Percentiles rank a stretch among this genome's conserved stretches.
phyloP scores from a whole-genome alignment of 2,797 vertebrate genomes.

The Champsocephalus gunnari region DNA sequence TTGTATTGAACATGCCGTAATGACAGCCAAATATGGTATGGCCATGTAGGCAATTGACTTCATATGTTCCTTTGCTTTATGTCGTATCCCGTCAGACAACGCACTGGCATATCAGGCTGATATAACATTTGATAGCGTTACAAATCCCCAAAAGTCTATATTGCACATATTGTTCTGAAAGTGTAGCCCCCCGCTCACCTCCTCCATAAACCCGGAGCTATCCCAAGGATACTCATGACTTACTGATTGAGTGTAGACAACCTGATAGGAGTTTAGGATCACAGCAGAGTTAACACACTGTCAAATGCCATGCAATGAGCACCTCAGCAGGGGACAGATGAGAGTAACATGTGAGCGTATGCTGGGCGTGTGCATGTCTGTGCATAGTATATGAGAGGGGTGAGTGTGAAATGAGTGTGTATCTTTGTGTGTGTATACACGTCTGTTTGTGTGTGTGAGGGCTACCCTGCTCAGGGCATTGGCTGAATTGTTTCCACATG shows the following conservation, averaged over 20 bases:
- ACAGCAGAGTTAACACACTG: conserved; percentile 79
- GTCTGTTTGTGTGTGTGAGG: conserved; percentile 83
- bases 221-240: conserved; percentile 67
- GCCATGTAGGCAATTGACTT: background rate
- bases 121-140: conserved; percentile 15
- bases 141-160: conserved; percentile 13
- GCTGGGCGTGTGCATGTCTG: conserved; percentile 69
- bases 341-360: conserved; percentile 71
- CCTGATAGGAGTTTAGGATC: conserved; percentile 79
- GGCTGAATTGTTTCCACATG: conserved; percentile 90
- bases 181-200: conserved; percentile 58
- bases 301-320: conserved; percentile 79
- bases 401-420: conserved; percentile 71
- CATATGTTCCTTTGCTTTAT: background rate
- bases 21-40: conserved; percentile 11
- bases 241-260: conserved; percentile 79
- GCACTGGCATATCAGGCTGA: conserved; percentile 5
- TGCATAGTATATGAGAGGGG: conserved; percentile 60
- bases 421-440: conserved; percentile 49
- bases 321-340: conserved; percentile 74
- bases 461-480: conserved; percentile 87
- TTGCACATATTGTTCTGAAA: conserved; percentile 61
- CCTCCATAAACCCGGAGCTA: conserved; percentile 53
- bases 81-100: conserved; percentile 2
- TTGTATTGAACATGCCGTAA: conserved; percentile 1